Evolutionary conservation across 2,797 vertebrate species (phyloP), one percentile per base, ranked within the genome.

Genomic region (Tympanoctomys barrerae): DNA sequence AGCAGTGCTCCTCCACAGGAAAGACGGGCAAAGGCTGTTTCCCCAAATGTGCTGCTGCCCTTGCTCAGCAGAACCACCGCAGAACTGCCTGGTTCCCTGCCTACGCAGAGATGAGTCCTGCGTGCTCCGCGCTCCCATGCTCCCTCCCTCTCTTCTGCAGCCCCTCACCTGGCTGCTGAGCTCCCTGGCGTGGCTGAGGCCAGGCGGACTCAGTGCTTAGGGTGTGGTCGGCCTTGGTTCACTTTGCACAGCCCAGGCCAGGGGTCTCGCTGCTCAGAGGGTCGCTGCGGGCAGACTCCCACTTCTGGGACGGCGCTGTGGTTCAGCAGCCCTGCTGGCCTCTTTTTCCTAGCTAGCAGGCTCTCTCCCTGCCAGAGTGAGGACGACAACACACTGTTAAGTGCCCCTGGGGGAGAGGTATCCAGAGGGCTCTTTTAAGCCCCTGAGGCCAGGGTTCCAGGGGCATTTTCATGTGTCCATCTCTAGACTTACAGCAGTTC

Each of bases 121-220:
- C 0, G 0, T 42, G 13, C 5, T n/a, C 71, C 71, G 24, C 21
- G 2, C 22, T n/a, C 22, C 33, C 16, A 14, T 10, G 10, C 1
- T 5, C 7, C 59, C 19, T n/a, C 33, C 24, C 1, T 5, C 21
- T 21, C 19, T n/a, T 66, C 24, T 12, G 16, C 12, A 19, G 59
- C 14, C 7, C 10, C 12, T n/a, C 39, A 59, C 68, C 83, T 78
- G 28, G 22, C 4, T 12, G 22, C 39, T 13, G 8, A 2, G 19
- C 64, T 52, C 13, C 39, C 16, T 22, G 14, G 4, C 16, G 13
- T 21, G 81, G 31, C 21, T 61, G 5, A 49, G 31, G 49, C 0
- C 3, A 3, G 26, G 54, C 78, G 80, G 59, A 75, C n/a, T 89
- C 49, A 46, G 39, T 2, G 7, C 26, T 22, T 26, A 22, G 49